Evolutionary conservation across 2,888 invertebrate species (phyloP).

Genomic region (Ischnus inquisitorius): DNA sequence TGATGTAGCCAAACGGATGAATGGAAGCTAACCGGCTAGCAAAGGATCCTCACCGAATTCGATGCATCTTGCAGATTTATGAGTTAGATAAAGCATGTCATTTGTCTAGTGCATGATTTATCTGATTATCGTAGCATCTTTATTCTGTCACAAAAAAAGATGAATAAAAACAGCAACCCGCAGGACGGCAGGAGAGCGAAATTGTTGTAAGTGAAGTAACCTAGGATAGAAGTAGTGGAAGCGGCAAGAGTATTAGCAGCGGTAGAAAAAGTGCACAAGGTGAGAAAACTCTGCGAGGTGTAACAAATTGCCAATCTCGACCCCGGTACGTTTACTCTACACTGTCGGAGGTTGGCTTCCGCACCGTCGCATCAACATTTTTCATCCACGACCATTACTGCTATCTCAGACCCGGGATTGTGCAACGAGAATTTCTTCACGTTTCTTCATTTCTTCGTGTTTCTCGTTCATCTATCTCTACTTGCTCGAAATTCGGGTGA

Average conservation of each 20-base stretch:
- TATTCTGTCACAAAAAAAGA: background rate
- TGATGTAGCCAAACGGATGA: too few relatives aligned
- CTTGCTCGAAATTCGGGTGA: background rate
- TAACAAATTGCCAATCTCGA: constrained; percentile 81
- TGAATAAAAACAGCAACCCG: background rate
- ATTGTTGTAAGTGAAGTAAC: constrained; percentile 54
- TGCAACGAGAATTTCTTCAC: constrained; percentile 67
- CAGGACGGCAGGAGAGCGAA: background rate
- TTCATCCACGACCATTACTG: constrained; percentile 70
- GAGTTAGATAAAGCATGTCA: too few relatives aligned
- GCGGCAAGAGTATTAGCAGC: constrained; percentile 41
- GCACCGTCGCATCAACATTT: constrained; percentile 73
- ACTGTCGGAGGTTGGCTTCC: constrained; percentile 30
- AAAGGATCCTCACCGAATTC: too few relatives aligned
- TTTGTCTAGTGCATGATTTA: background rate
- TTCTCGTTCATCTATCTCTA: constrained; percentile 3
- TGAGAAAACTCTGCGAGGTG: constrained; percentile 67
- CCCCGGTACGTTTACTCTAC: constrained; percentile 60
- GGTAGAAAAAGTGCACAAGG: constrained; percentile 34
- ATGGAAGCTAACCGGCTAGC: too few relatives aligned
- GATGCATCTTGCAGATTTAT: too few relatives aligned
- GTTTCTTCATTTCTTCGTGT: constrained; percentile 31
- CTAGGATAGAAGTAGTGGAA: constrained; percentile 18
- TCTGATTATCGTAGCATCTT: background rate
- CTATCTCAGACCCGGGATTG: constrained; percentile 71